Base-by-base conservation (phyloP, 2,113 vertebrate genomes). In the Mormoops blainvillei region DNA sequence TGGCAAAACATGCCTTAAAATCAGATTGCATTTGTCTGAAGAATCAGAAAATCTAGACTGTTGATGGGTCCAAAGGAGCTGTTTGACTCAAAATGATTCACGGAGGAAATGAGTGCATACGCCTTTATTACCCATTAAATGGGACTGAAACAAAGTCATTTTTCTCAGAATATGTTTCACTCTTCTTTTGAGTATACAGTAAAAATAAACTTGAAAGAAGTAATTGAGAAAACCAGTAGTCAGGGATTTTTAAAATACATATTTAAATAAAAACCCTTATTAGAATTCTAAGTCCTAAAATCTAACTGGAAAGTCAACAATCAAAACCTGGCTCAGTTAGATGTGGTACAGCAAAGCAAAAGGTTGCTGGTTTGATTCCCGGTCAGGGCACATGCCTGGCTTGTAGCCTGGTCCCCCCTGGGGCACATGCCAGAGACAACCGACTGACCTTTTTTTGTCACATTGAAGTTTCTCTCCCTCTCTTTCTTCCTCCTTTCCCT, bases 271-370 rank as follows among this genome's bases (percentile, higher is more conserved):
- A 11, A 87, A 92, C 5, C 18, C 20, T 89, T 76, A 31, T 10
- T 84, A 71, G 33, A 92, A 94, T 92, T 93, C 5, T 18, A 83
- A 41, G 7, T 96, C 41, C 31, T 94, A 68, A 88, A 93, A 68
- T 86, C 52, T 84, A 85, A 76, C 13, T 85, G 20, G 71, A 80
- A 94, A 93, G 45, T 94, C 36, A 70, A 43, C 31, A 26, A n/a
- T 89, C 43, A 71, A 78, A 96, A 93, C 24, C 36, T 14, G 13
- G 26, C 58, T 63, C 58, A 63, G 28, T 13, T 63, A 28, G 61
- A 63, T 31, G 61, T 31, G 0, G 5, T 31, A 61, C 56, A 28
- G 58, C 61, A 14, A 63, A 31, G 28, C 5, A 26, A 63, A 63
- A 24, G 61, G 61, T 31, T 6, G 28, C 28, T 31, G 28, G 28